Conservation (phyloP, 2,888 invertebrate genomes). For the Pocota personata region DNA sequence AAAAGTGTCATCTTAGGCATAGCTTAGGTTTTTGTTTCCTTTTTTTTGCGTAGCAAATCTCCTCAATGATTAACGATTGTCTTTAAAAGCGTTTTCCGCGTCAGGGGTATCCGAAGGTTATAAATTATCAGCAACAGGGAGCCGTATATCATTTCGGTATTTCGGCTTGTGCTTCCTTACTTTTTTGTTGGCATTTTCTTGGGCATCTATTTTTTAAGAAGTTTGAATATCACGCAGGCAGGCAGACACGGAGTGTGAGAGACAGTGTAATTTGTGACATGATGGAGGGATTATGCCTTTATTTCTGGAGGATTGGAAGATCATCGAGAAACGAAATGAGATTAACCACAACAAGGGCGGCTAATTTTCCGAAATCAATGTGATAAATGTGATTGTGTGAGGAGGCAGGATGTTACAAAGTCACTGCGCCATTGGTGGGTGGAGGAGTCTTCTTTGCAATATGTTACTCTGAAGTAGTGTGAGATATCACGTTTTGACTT, state of each 20-base stretch:
- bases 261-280: conserved; percentile 39
- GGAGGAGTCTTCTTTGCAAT: neutral
- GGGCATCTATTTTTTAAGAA: conserved; percentile 17
- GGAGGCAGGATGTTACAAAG: neutral
- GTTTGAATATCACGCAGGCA: conserved; percentile 37
- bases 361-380: conserved; percentile 38
- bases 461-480: neutral
- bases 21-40: conserved; percentile 18
- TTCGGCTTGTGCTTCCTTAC: neutral
- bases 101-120: conserved; percentile 37
- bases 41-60: neutral
- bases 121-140: conserved; percentile 70
- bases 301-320: conserved; percentile 11
- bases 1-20: conserved; percentile 32
- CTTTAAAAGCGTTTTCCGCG: conserved; percentile 49
- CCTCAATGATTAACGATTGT: conserved; percentile 61
- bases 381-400: conserved; percentile 34
- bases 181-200: neutral
- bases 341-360: conserved; percentile 53
- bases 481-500: neutral
- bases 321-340: conserved; percentile 53
- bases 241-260: neutral
- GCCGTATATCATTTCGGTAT: conserved; percentile 58
- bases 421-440: neutral
- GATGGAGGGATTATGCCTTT: conserved; percentile 43